Evolutionary conservation across 2,113 vertebrate genomes (phyloP).

Genomic region (Proterorhinus semilunaris): DNA sequence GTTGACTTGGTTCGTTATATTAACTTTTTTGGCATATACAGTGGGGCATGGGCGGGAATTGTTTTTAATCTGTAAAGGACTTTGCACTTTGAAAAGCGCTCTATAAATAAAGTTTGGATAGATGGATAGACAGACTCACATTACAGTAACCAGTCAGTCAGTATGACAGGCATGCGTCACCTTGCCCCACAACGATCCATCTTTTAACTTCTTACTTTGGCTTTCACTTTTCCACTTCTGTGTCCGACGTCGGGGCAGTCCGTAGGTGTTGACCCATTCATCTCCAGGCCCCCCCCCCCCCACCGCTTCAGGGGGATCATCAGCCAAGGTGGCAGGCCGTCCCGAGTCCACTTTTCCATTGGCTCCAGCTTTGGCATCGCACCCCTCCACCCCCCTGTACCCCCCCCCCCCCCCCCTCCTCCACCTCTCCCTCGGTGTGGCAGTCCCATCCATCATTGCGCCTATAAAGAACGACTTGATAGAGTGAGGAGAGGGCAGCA

Average conservation of each 20-base stretch:
- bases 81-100: too few relatives aligned
- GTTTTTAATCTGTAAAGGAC: too few relatives aligned
- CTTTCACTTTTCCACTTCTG: slow-evolving; percentile 19
- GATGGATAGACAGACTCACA: too few relatives aligned
- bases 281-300: slow-evolving; percentile 45
- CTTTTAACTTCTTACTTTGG: slow-evolving; percentile 21
- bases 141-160: too few relatives aligned
- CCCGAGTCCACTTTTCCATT: slow-evolving; percentile 46
- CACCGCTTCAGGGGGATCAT: slow-evolving; percentile 61
- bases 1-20: too few relatives aligned
- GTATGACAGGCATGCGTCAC: slow-evolving; percentile 19
- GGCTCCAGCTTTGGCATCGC: slow-evolving; percentile 33
- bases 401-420: slow-evolving; percentile 22
- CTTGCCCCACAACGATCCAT: slow-evolving; percentile 5
- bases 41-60: too few relatives aligned
- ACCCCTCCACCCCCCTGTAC: background rate
- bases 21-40: too few relatives aligned
- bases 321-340: slow-evolving; percentile 59
- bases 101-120: too few relatives aligned
- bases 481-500: slow-evolving; percentile 67
- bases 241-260: slow-evolving; percentile 3
- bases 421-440: slow-evolving; percentile 51
- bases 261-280: slow-evolving; percentile 47
- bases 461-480: slow-evolving; percentile 72
- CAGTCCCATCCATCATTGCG: slow-evolving; percentile 65